Evolutionary conservation across 2,888 invertebrate species (phyloP), one percentile per base, ranked within the genome.

Genomic region (Elmis aenea): DNA sequence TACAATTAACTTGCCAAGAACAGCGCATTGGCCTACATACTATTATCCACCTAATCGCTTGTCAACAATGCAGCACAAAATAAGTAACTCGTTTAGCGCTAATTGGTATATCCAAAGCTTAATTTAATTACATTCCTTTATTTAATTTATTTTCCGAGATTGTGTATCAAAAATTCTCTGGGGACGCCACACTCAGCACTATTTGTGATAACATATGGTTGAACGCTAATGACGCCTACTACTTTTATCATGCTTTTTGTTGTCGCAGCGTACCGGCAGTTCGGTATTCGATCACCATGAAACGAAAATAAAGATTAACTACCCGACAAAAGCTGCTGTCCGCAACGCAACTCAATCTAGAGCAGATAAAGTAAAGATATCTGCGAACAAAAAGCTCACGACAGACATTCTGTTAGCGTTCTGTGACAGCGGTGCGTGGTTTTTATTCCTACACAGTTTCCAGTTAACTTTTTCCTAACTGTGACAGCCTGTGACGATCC

Each of bases 321-420:
- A 49, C 52, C 51, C 49, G 51, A 54, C 52, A 52, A 55, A 54
- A 56, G 48, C 48, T 42, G 42, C 47, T 50, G 51, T 50, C 51
- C 45, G 38, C 45, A 40, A 45, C 50, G 54, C 50, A 50, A 52
- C 55, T 55, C 55, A 55, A 55, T 55, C 51, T 53, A 46, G 40
- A 36, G 37, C 48, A 51, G 52, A 55, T 52, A 51, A 54, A 55
- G 51, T 45, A 54, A 51, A 55, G 54, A 53, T 53, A 52, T 52
- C 52, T 43, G 38, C 36, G 41, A 52, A 54, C 50, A 46, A 52
- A 54, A 54, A 45, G 38, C 42, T 28, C 32, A 34, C 40, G 42
- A 42, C 46, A 46, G 45, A 48, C 45, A 42, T 47, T 46, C 42
- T 42, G 45, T 47, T 46, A 36, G 46, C 49, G 44, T 46, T 49